Evolutionary conservation across 2,888 invertebrate genomes (phyloP), one percentile per base, ranked within the genome.

Genomic region (Xanthorhoe designata): DNA sequence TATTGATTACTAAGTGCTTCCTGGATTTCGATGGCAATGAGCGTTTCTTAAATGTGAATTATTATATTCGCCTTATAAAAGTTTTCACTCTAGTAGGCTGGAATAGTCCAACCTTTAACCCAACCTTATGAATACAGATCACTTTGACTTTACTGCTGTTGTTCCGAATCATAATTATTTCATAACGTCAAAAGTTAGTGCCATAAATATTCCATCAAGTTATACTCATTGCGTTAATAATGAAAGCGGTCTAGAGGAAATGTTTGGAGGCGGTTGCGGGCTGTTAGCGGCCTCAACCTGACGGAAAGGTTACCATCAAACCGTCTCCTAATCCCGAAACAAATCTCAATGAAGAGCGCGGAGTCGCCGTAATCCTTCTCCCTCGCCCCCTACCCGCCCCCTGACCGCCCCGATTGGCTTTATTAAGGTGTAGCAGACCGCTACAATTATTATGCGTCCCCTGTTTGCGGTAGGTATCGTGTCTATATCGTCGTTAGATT

Each of bases 361-460:
- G 87, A 88, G 87, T 86, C 86, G 82, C 84, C 80, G 79, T 89
- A 91, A 91, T 90, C 91, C 84, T 79, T 73, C 78, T 79, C 68
- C 77, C 76, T 75, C 77, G 69, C 70, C 66, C 73, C 76, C 77
- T 78, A 70, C 78, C 72, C 78, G 78, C 78, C 84, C 77, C 79
- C 73, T 66, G 78, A 80, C 82, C 78, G 75, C 80, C 87, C 86
- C 90, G 88, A 92, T 93, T 92, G 92, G 89, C 92, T 92, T 92
- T 93, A 93, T 93, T 93, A 93, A 92, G 92, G 92, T 92, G 91
- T 91, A 92, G 88, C 90, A 91, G 91, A 90, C 92, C 92, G 92
- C 92, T 90, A 92, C 91, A 90, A 92, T 92, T 93, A 93, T 92
- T 92, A 93, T 92, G 92, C 92, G 91, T 89, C 90, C 92, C 90